Percentiles rank a stretch among this genome's conserved stretches.
Conservation (phyloP, 2,888 invertebrate genomes). For the Agrochola lota region DNA sequence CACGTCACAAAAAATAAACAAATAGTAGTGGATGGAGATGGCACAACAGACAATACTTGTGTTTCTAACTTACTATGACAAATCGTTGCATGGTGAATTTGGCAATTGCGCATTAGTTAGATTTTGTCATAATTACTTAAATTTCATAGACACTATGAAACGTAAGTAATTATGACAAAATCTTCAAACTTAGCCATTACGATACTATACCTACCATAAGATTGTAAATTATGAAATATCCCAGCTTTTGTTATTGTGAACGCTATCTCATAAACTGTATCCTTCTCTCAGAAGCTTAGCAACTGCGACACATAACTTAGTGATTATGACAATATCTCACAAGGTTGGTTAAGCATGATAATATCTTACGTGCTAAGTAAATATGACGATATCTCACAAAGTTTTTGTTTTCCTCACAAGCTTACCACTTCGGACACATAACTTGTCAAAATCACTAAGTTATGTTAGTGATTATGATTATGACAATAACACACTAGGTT, state of each 20-base stretch:
- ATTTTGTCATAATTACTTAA: too few species aligned
- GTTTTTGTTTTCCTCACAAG: not conserved
- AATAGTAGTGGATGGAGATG: too few species aligned
- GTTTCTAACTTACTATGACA: not conserved
- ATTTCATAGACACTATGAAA: not conserved
- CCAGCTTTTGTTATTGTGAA: not conserved
- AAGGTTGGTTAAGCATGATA: not conserved
- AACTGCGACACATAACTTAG: not conserved
- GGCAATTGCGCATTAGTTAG: not conserved
- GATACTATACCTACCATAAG: not conserved
- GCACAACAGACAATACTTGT: too few species aligned
- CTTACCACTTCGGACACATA: not conserved
- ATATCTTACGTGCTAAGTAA: not conserved
- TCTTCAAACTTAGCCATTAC: not conserved
- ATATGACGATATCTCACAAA: not conserved
- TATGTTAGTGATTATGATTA: not conserved
- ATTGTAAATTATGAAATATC: not conserved
- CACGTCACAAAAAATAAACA: too few species aligned
- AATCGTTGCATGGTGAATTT: not conserved
- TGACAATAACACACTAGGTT: not conserved
- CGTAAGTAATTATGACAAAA: not conserved
- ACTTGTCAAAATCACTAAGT: conserved; percentile 10
- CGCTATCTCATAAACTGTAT: not conserved
- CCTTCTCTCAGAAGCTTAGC: not conserved
- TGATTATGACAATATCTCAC: conserved; percentile 1